Conservation (phyloP, 2,888 invertebrate species). For the Anagyrus pseudococci region DNA sequence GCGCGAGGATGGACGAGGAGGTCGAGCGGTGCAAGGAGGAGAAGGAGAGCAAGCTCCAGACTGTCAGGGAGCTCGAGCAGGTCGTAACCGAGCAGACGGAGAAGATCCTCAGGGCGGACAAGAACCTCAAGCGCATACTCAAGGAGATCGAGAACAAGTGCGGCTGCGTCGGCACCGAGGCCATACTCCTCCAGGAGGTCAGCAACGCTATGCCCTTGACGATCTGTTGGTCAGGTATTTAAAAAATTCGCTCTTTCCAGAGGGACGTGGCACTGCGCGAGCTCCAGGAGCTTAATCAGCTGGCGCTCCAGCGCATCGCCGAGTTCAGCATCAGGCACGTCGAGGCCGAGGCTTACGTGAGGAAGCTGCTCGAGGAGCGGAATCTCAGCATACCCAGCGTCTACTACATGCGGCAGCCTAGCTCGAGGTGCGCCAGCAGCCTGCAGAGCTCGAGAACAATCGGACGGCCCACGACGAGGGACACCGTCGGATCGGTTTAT, state of each 20-base stretch:
- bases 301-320: slow-evolving; percentile 65
- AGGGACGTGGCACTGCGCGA: slow-evolving; percentile 68
- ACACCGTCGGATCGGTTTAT: neutral
- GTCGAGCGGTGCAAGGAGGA: slow-evolving; percentile 51
- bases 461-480: neutral
- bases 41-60: slow-evolving; percentile 51
- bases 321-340: slow-evolving; percentile 63
- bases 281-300: slow-evolving; percentile 67
- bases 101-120: slow-evolving; percentile 63
- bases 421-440: slow-evolving; percentile 1
- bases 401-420: slow-evolving; percentile 43
- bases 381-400: slow-evolving; percentile 54
- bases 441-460: neutral
- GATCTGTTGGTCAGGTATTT: neutral
- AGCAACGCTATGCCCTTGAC: neutral
- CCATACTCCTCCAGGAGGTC: slow-evolving; percentile 56
- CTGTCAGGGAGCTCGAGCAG: slow-evolving; percentile 49
- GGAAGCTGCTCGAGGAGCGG: slow-evolving; percentile 55
- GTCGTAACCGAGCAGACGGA: slow-evolving; percentile 60
- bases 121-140: slow-evolving; percentile 58
- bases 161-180: slow-evolving; percentile 44
- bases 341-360: slow-evolving; percentile 60
- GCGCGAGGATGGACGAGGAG: slow-evolving; percentile 39
- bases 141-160: slow-evolving; percentile 58
- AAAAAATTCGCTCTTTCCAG: slow-evolving; percentile 49